Evolutionary conservation across 92 coral and sea anemone genomes (phyloP), one percentile per base, ranked within the genome.

Genomic region (Epizoanthus rinbou): DNA sequence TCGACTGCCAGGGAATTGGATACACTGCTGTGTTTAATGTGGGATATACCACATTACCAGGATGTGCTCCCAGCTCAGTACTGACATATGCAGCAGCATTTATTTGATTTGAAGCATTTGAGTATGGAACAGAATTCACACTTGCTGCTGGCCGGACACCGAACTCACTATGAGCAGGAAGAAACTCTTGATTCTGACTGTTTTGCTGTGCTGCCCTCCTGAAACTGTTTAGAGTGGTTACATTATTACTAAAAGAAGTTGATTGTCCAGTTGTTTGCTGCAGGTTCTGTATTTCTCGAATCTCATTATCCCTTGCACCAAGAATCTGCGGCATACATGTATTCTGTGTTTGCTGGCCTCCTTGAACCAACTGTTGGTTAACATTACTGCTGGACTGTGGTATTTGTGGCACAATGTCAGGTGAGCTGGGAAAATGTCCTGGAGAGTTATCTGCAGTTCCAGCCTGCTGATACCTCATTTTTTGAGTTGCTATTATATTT

Each of bases 1-100:
- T 6, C 1, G 89, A 89, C 75, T 85, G 86, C 92, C 92, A 89
- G 82, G 69, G 81, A 69, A 81, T 67, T 57, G 92, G 92, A 80
- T 73, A 85, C 23, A 80, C 47, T 0, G 85, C 80, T 15, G 73
- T 33, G 35, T 86, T 86, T 33, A 86, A 47, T 18, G 80, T 52
- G 25, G 73, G 73, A 16, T 71, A 23, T 23, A 33, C 18, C 11
- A 73, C 35, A 41, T 52, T 19, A 4, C 60, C 52, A 2, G 31
- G 56, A 9, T n/a, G 31, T 19, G 64, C 18, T n/a, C 24, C 41
- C 16, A 39, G 33, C 28, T 60, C 21, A 41, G 14, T 19, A 60
- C 25, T 62, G 37, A 8, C 31, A 33, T 28, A 60, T 14, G 22
- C 19, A 35, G 50, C 57, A 76, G 15, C 21, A 8, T 56, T n/a